phyloP scores from a whole-genome alignment of 2,113 vertebrate species.

The Toxostoma redivivum region DNA sequence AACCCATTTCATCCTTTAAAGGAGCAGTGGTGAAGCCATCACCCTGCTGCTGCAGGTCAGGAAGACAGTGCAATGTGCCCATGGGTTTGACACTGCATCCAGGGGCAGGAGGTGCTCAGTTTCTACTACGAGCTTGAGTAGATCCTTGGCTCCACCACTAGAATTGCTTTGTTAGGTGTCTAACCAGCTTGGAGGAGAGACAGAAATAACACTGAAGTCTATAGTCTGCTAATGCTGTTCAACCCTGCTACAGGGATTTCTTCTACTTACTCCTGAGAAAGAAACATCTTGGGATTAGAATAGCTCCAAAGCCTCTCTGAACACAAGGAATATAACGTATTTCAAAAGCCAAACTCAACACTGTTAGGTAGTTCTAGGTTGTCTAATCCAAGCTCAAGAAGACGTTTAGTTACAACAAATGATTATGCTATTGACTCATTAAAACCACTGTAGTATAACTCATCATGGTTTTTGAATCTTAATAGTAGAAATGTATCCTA shows the following conservation, averaged over 20 bases:
- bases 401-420: background rate
- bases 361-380: background rate
- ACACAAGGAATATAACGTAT: background rate
- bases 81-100: background rate
- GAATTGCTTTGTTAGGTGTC: background rate
- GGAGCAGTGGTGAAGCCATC: background rate
- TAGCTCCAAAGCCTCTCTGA: background rate
- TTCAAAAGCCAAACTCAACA: background rate
- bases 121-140: background rate
- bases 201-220: background rate
- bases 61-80: fast-evolving
- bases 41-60: background rate
- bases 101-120: background rate
- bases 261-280: background rate
- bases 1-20: background rate
- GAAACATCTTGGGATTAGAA: background rate
- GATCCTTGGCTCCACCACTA: background rate
- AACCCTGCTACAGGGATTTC: background rate
- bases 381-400: background rate
- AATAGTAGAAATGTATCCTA: background rate
- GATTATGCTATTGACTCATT: background rate
- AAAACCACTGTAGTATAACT: background rate
- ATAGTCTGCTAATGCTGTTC: background rate
- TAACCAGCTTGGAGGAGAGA: background rate
- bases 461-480: background rate